Evolutionary conservation across 2,113 vertebrate genomes (phyloP).

Genomic region (Larimichthys crocea): DNA sequence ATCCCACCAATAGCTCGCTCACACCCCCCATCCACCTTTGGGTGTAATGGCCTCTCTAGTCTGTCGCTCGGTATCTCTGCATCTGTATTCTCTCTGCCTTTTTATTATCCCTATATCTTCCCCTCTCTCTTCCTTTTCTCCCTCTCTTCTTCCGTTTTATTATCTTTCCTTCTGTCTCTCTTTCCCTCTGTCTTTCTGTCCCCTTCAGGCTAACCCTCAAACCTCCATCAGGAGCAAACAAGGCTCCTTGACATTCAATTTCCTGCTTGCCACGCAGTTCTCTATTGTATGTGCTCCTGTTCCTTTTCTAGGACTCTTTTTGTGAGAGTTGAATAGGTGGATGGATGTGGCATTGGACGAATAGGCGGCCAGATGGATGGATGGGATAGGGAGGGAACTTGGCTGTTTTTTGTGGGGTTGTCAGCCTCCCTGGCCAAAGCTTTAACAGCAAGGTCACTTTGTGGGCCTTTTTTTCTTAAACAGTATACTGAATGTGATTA

Average conservation of each 20-base stretch:
- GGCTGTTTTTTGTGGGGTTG: constrained; percentile 20
- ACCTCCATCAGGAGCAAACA: constrained; percentile 85
- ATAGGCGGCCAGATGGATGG: constrained; percentile 51
- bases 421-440: constrained; percentile 14
- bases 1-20: constrained; percentile 32
- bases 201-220: constrained; percentile 77
- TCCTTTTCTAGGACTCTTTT: constrained; percentile 69
- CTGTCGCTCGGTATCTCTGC: constrained; percentile 52
- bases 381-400: constrained; percentile 30
- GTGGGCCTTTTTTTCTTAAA: constrained; percentile 40
- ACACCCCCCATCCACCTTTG: constrained; percentile 13
- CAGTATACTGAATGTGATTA: constrained; percentile 20
- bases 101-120: constrained; percentile 51
- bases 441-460: constrained; percentile 67
- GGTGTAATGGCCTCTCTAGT: constrained; percentile 36
- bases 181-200: constrained; percentile 56
- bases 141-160: constrained; percentile 52
- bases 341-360: constrained; percentile 55
- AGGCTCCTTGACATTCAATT: constrained; percentile 87
- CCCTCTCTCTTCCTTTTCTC: constrained; percentile 12
- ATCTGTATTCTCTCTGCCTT: constrained; percentile 57
- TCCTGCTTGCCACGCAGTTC: constrained; percentile 83
- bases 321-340: constrained; percentile 68
- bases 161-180: constrained; percentile 47
- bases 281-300: constrained; percentile 72